phyloP scores from a whole-genome alignment of 2,113 vertebrate species.

The Dasyurus viverrinus region DNA sequence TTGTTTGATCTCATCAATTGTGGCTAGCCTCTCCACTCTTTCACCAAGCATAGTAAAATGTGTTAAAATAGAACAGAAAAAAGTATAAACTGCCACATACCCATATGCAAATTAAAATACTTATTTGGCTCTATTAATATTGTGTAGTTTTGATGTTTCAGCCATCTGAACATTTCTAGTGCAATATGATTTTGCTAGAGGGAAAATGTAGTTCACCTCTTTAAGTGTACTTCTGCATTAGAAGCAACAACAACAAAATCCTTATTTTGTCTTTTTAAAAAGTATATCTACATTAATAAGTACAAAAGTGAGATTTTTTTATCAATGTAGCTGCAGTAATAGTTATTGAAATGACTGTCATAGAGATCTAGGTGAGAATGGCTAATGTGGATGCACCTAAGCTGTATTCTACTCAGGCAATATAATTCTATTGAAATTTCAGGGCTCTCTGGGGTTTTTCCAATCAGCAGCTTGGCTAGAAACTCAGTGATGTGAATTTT shows the following conservation, averaged over 20 bases:
- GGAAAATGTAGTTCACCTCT: constrained; percentile 40
- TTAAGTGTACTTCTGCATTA: neutral
- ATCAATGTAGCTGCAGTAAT: constrained; percentile 19
- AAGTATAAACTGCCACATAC: neutral
- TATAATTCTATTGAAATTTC: constrained; percentile 62
- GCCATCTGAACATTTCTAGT: constrained; percentile 12
- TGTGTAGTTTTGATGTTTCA: constrained; percentile 35
- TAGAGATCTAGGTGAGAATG: constrained; percentile 16
- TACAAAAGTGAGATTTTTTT: neutral
- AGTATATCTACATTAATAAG: constrained; percentile 28
- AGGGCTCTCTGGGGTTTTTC: constrained; percentile 44
- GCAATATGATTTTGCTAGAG: neutral
- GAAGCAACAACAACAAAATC: neutral
- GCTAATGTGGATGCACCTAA: neutral
- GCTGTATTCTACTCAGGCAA: constrained; percentile 41
- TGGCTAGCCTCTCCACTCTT: neutral
- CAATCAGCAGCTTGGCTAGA: constrained; percentile 52
- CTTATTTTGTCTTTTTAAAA: constrained; percentile 21
- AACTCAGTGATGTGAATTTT: constrained; percentile 70
- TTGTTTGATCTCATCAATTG: neutral
- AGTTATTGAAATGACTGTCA: constrained; percentile 46
- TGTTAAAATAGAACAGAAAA: constrained; percentile 25
- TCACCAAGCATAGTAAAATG: neutral
- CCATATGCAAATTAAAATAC: constrained; percentile 5
- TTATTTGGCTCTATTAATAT: constrained; percentile 15